Base-by-base conservation (phyloP, 2,797 vertebrate species). In the Bucorvus abyssinicus region DNA sequence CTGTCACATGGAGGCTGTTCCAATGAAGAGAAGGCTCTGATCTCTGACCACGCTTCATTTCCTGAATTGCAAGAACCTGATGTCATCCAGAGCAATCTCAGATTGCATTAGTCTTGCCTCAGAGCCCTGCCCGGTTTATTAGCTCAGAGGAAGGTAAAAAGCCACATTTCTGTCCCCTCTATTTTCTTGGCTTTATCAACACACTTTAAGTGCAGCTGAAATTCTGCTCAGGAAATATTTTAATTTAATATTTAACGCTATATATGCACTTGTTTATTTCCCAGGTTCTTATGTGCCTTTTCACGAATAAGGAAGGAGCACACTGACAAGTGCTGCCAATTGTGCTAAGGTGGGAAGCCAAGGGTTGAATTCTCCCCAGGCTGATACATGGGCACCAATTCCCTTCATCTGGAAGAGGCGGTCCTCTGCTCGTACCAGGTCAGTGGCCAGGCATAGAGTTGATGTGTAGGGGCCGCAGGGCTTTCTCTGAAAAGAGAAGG, bases 341-440 rank as follows among this genome's bases (percentile, higher is more conserved):
- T 52, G 38, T 49, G 22, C 14, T 24, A 32, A n/a, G 6, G 23
- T 17, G 38, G 14, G 22, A 64, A 49, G 30, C 19, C 36, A 5
- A n/a, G 40, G 8, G 16, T 12, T 60, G 36, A 32, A 34, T 86
- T 86, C 55, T 56, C 14, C 24, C 29, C 34, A 44, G 12, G 29
- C 1, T 64, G 24, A 17, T 30, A 55, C 4, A 13, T 45, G 12
- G 19, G 16, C n/a, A 9, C 8, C 34, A 69, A 69, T 45, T 56
- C 42, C 24, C 10, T 38, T 55, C 44, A 21, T 38, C 22, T 91
- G 69, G 50, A 47, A 57, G 22, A 68, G 5, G 20, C 27, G 42
- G 36, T 14, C 24, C 21, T 45, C n/a, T 42, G 17, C 26, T 5
- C 5, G 0, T 6, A 3, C 4, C 18, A 44, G 20, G 9, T n/a